Conservation (phyloP, 2,797 vertebrate species). For the Allobates femoralis region DNA sequence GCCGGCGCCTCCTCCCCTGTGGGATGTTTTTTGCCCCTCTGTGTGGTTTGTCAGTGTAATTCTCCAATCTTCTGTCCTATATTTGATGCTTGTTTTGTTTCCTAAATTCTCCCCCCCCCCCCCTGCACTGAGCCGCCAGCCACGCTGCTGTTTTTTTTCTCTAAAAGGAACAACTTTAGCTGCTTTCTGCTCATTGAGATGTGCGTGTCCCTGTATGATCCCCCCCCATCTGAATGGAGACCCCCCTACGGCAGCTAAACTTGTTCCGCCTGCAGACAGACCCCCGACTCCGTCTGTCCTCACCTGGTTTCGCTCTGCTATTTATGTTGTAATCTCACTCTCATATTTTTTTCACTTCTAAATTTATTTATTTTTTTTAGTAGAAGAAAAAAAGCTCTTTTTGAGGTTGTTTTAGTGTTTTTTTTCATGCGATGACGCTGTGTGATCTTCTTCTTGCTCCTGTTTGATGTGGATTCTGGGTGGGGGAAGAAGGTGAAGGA, state of each 20-base stretch:
- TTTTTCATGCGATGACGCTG: conserved; percentile 2
- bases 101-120: conserved; percentile 70
- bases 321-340: conserved; percentile 45
- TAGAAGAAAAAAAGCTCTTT: conserved; percentile 74
- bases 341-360: conserved; percentile 50
- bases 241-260: conserved; percentile 78
- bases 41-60: conserved; percentile 77
- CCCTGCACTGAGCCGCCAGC: conserved; percentile 43
- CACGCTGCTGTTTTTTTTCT: conserved; percentile 46
- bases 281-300: conserved; percentile 38
- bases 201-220: neutral
- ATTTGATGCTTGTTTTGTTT: conserved; percentile 79
- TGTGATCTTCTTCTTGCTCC: conserved; percentile 55
- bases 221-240: neutral
- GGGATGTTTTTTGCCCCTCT: conserved; percentile 68
- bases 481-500: conserved; percentile 65
- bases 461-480: conserved; percentile 59
- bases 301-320: conserved; percentile 47
- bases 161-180: conserved; percentile 89
- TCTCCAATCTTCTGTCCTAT: conserved; percentile 76
- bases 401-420: conserved; percentile 58
- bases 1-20: conserved; percentile 71
- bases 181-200: conserved; percentile 52
- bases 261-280: conserved; percentile 80
- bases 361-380: conserved; percentile 69